Base-by-base conservation (phyloP, 2,888 invertebrate species). In the Molanna angustata region DNA sequence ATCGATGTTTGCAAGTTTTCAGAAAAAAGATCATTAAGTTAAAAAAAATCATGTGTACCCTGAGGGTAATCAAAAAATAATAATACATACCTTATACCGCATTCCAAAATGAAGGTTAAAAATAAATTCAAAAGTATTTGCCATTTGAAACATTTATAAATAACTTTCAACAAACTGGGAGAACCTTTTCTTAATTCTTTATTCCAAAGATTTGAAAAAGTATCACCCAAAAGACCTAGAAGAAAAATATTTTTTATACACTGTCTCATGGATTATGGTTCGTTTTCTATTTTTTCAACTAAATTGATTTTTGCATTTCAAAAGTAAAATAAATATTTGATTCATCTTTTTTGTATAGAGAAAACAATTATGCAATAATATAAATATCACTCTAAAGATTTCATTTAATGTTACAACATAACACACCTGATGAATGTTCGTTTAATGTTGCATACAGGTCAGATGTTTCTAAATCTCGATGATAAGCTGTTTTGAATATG, bases 361-460 rank as follows among this genome's bases (percentile, higher is more conserved):
- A n/a, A n/a, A n/a, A n/a, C n/a, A n/a, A n/a, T n/a, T n/a, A n/a
- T n/a, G n/a, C n/a, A n/a, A n/a, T n/a, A n/a, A n/a, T n/a, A n/a
- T n/a, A n/a, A n/a, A n/a, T n/a, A n/a, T n/a, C n/a, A n/a, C n/a
- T n/a, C n/a, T n/a, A n/a, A n/a, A n/a, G n/a, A n/a, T n/a, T n/a
- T n/a, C n/a, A n/a, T n/a, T n/a, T n/a, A n/a, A n/a, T n/a, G n/a
- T n/a, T n/a, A n/a, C n/a, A n/a, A n/a, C n/a, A n/a, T n/a, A n/a
- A n/a, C n/a, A n/a, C 56, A 65, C 79, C 76, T 2, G 88, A 87
- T 54, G 79, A 79, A 67, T 89, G 88, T 62, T 85, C 85, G 16
- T 80, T 77, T 16, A 88, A 67, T 3, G 86, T 84, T 59, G 80
- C 79, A 60, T 81, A 83, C 2, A 89, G 70, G 67, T 89, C 88